Percentiles rank a stretch among this genome's conserved stretches.
Conservation (phyloP, 2,888 invertebrate species). For the Calliopum simillimum region DNA sequence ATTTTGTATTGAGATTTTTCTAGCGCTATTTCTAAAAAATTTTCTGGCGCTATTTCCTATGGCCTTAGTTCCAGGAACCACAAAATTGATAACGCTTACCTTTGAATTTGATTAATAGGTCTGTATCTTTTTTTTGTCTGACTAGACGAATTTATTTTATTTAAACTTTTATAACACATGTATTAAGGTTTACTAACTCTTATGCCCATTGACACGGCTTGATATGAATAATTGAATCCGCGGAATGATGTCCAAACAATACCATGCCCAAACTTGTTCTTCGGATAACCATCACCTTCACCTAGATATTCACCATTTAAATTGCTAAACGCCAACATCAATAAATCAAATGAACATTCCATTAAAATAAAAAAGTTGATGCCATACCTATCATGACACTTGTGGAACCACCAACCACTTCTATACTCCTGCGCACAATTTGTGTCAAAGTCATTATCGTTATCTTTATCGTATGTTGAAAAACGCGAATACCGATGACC, state of each 20-base stretch:
- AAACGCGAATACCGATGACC: constrained; percentile 52
- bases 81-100: no score
- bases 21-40: no score
- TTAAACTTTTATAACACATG: no score
- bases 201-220: not conserved
- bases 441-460: constrained; percentile 51
- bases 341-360: no score
- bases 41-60: no score
- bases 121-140: no score
- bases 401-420: constrained; percentile 54
- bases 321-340: not conserved
- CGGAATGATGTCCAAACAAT: not conserved
- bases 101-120: no score
- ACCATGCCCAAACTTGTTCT: not conserved
- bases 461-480: constrained; percentile 53
- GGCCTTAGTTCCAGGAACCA: no score
- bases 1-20: no score
- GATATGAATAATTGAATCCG: not conserved
- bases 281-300: no score
- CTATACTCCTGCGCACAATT: constrained; percentile 50
- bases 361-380: not conserved
- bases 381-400: constrained; percentile 50
- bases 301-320: constrained; percentile 3
- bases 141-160: no score
- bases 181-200: no score